These are phyloP conservation scores for Gouania willdenowi DNA, from an alignment of 2,797 vertebrate genomes.

Conservation along the genomic window DNA sequence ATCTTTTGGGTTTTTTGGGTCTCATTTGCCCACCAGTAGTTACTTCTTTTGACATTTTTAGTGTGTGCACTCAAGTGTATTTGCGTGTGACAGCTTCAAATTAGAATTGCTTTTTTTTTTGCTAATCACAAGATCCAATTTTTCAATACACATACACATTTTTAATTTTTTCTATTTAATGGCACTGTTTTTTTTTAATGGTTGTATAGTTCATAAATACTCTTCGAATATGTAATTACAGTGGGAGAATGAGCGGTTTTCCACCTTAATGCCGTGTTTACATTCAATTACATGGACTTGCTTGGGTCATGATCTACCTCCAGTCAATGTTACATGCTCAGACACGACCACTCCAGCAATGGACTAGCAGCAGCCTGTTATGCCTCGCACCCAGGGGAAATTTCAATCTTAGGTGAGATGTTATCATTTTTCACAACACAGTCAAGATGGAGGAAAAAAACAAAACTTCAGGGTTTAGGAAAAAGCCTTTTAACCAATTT, in stretches of 20 bases:
- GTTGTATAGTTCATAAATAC: no score
- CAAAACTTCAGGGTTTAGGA: constrained; percentile 16
- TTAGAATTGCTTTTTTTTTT: no score
- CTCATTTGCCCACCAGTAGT: no score
- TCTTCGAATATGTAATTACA: no score
- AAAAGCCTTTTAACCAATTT: constrained; percentile 12
- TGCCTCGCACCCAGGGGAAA: constrained; percentile 28
- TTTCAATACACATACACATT: no score
- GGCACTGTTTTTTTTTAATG: no score
- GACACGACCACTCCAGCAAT: constrained; percentile 28
- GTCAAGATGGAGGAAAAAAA: not conserved
- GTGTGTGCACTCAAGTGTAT: no score
- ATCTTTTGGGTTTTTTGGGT: no score
- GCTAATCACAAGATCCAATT: no score
- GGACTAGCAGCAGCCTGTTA: constrained; percentile 24
- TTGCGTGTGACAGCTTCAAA: no score
- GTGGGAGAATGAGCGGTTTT: not conserved
- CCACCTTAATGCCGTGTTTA: not conserved
- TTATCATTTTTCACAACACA: constrained; percentile 57
- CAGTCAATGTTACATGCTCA: constrained; percentile 34
- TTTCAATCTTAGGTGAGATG: constrained; percentile 58
- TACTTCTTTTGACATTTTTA: no score
- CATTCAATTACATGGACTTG: constrained; percentile 25
- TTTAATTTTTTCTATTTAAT: no score
- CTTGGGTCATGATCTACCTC: constrained; percentile 27